phyloP scores from a whole-genome alignment of 2,888 invertebrate species.

The Netelia melanura region DNA sequence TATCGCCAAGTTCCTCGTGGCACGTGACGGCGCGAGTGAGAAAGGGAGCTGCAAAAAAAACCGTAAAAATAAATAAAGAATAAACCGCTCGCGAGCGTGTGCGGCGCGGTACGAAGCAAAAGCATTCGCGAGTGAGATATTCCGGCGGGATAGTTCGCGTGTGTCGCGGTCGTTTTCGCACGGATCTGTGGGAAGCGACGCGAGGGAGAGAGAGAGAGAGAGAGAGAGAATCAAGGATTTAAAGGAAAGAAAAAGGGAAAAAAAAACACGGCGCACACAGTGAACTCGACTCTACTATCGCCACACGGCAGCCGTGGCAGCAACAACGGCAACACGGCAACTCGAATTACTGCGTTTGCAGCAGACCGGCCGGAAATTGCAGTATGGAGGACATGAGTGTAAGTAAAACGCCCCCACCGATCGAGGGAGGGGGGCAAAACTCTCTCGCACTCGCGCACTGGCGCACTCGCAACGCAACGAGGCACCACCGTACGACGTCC shows the following conservation, averaged over 20 bases:
- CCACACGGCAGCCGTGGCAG: conserved; percentile 49
- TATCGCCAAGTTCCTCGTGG: conserved; percentile 15
- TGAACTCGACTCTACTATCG: conserved; percentile 57
- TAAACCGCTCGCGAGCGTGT: conserved; percentile 9
- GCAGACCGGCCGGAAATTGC: conserved; percentile 72
- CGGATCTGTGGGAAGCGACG: conserved; percentile 71
- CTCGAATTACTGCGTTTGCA: conserved; percentile 38
- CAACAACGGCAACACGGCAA: conserved; percentile 51
- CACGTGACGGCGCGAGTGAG: conserved; percentile 25
- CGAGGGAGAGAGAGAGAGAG: conserved; percentile 57
- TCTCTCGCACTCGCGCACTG: background rate
- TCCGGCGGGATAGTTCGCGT: conserved; percentile 64
- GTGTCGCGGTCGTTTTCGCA: conserved; percentile 69
- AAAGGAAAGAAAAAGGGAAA: conserved; percentile 23
- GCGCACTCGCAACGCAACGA: background rate
- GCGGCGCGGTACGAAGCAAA: conserved; percentile 1
- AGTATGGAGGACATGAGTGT: conserved; percentile 83
- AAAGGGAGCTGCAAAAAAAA: conserved; percentile 12
- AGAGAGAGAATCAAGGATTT: conserved; percentile 60
- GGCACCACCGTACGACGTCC: background rate
- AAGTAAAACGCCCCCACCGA: conserved; percentile 73
- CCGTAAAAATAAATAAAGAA: background rate
- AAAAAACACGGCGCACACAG: conserved; percentile 13
- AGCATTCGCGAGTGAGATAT: conserved; percentile 57
- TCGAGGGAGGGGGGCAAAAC: background rate